Evolutionary conservation across 2,888 invertebrate species (phyloP).

Genomic region (Tetranychus piercei): DNA sequence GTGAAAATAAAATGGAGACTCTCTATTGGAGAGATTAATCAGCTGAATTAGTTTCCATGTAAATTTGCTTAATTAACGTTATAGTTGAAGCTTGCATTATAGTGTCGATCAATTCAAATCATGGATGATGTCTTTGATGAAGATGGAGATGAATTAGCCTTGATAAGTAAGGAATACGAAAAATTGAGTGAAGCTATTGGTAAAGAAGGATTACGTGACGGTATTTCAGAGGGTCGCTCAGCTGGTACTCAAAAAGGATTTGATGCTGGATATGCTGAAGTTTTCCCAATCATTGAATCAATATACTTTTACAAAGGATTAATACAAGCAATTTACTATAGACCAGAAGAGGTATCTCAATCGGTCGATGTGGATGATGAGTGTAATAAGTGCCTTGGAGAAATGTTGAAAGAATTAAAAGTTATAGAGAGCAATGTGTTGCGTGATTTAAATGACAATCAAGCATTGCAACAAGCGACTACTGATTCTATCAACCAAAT

Average conservation of each 20-base stretch:
- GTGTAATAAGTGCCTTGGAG: neutral
- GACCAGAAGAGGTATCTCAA: neutral
- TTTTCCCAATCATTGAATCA: neutral
- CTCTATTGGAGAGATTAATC: no score
- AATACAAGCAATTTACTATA: neutral
- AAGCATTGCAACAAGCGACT: neutral
- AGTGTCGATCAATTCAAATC: no score
- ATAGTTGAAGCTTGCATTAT: no score
- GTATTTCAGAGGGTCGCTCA: neutral
- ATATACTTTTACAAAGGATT: neutral
- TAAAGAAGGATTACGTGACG: constrained; percentile 4
- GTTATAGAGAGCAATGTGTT: neutral
- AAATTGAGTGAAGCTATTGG: neutral
- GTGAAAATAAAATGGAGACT: no score
- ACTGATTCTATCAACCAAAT: neutral
- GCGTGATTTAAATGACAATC: neutral
- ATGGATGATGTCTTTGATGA: constrained; percentile 4
- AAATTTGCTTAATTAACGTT: no score
- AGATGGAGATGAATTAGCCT: neutral
- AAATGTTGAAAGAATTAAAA: neutral
- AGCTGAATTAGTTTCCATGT: no score
- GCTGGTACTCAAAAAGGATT: neutral
- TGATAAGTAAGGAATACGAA: neutral
- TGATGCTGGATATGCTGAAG: neutral
- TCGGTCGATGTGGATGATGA: neutral